These are phyloP conservation scores for Salpingus planirostris DNA, from an alignment of 2,888 invertebrate genomes.

Conservation along the genomic window DNA sequence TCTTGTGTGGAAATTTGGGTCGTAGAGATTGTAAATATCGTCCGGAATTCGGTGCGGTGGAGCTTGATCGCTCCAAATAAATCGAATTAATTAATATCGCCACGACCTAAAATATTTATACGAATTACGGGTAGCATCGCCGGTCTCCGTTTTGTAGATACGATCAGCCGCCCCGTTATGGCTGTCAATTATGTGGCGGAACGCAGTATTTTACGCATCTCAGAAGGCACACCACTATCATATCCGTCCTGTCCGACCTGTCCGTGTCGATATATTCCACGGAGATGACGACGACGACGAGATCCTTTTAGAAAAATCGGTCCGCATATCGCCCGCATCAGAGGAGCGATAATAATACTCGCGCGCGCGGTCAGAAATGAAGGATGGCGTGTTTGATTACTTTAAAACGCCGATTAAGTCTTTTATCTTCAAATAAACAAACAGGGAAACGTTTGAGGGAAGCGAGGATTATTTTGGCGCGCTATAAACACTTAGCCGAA, in stretches of 20 bases:
- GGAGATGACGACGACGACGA: too few species aligned
- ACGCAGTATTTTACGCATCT: too few species aligned
- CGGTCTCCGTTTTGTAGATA: conserved; percentile 24
- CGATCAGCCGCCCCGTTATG: conserved; percentile 24
- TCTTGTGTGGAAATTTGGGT: too few species aligned
- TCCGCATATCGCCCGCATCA: too few species aligned
- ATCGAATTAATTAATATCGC: conserved; percentile 25
- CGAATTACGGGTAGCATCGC: conserved; percentile 24
- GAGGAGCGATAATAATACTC: too few species aligned
- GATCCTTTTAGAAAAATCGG: too few species aligned
- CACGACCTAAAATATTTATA: conserved; percentile 29
- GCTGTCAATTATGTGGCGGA: conserved; percentile 26
- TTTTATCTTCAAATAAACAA: conserved; percentile 36
- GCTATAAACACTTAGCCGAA: conserved; percentile 32
- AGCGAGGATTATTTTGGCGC: conserved; percentile 31
- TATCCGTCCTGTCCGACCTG: conserved; percentile 6
- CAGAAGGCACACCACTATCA: too few species aligned
- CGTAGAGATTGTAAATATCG: too few species aligned
- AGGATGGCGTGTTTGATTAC: conserved; percentile 34
- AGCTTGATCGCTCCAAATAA: conserved; percentile 1
- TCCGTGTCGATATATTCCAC: conserved; percentile 11
- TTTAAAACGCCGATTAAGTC: conserved; percentile 35
- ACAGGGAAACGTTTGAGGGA: conserved; percentile 23
- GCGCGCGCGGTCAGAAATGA: conserved; percentile 22
- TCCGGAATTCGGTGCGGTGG: too few species aligned